phyloP scores from a whole-genome alignment of 2,797 vertebrate genomes.

The Bufotes viridis region DNA sequence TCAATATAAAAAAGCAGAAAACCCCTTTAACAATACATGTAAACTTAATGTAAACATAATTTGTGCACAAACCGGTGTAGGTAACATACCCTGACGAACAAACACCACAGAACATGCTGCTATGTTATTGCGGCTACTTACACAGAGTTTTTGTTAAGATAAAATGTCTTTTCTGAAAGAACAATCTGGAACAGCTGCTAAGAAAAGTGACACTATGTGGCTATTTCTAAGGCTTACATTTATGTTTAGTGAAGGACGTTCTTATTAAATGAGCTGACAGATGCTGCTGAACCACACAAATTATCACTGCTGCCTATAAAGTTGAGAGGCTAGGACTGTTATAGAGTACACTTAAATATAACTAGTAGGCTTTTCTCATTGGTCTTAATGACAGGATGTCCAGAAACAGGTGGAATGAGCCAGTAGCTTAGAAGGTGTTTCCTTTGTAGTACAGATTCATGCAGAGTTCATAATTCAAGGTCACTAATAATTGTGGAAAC shows the following conservation, averaged over 20 bases:
- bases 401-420: slow-evolving; percentile 59
- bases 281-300: slow-evolving; percentile 58
- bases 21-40: no score
- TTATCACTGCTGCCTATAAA: slow-evolving; percentile 57
- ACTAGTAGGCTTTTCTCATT: slow-evolving; percentile 52
- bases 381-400: slow-evolving; percentile 61
- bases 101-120: not conserved
- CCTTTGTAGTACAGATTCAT: slow-evolving; percentile 51
- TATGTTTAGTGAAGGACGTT: slow-evolving; percentile 58
- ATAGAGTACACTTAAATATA: slow-evolving; percentile 56
- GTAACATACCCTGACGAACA: not conserved
- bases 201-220: slow-evolving; percentile 56
- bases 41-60: not conserved
- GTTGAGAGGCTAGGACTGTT: slow-evolving; percentile 47
- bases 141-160: slow-evolving; percentile 21
- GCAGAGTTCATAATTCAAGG: slow-evolving; percentile 46
- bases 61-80: not conserved
- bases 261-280: slow-evolving; percentile 62
- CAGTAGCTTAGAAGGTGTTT: slow-evolving; percentile 50
- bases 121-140: not conserved
- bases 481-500: slow-evolving; percentile 54
- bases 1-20: no score
- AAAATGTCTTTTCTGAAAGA: slow-evolving; percentile 29
- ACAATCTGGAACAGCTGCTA: slow-evolving; percentile 53
- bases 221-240: slow-evolving; percentile 50